A percentile compares a stretch with the other conserved stretches of the same genome.
Evolutionary conservation across 2,888 invertebrate genomes (phyloP).

Genomic region (Anodontia alba): DNA sequence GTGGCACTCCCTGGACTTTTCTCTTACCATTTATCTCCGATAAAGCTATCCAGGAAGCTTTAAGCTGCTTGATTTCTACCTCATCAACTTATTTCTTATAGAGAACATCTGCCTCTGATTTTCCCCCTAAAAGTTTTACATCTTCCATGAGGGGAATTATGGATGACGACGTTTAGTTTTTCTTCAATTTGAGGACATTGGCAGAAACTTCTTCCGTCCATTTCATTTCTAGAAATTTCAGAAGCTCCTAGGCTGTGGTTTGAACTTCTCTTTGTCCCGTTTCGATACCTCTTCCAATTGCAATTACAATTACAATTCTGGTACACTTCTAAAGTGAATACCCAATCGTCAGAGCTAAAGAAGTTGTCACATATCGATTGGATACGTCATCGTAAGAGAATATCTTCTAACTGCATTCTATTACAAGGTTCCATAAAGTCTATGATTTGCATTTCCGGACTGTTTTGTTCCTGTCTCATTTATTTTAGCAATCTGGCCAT

Average conservation of each 20-base stretch:
- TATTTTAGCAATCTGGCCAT: background rate
- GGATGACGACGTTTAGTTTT: background rate
- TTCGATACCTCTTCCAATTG: background rate
- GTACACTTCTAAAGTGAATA: constrained; percentile 6
- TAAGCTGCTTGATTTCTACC: background rate
- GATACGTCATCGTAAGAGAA: background rate
- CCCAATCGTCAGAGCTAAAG: constrained; percentile 3
- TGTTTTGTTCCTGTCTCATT: background rate
- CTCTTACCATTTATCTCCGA: background rate
- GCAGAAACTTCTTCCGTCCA: background rate
- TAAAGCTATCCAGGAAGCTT: background rate
- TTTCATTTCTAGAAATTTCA: constrained; percentile 5
- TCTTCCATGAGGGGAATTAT: background rate
- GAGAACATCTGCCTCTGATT: constrained; percentile 1
- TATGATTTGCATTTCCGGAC: background rate
- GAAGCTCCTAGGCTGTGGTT: background rate
- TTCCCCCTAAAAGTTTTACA: background rate
- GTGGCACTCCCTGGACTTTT: no score
- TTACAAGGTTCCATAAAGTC: background rate
- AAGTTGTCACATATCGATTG: background rate
- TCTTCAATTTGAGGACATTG: background rate
- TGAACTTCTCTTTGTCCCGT: background rate
- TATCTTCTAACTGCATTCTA: background rate
- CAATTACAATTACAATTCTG: background rate
- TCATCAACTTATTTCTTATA: background rate